These are phyloP conservation scores for Hybognathus amarus DNA, from an alignment of 2,797 vertebrate species.

Conservation along the genomic window DNA sequence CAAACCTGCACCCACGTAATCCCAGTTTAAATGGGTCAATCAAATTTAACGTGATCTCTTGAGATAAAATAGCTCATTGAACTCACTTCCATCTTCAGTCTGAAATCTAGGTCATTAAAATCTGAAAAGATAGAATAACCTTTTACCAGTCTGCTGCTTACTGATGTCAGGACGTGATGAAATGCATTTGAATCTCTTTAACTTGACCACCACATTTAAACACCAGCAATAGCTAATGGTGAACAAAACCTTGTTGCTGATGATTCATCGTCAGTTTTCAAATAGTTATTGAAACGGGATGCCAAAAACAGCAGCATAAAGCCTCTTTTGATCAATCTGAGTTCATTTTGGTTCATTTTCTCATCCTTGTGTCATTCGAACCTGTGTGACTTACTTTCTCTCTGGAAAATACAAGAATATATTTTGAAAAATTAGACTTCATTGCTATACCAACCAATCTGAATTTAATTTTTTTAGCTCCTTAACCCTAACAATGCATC, in stretches of 20 bases:
- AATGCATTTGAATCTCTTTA: neutral
- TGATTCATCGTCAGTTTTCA: neutral
- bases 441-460: too few species aligned
- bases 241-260: neutral
- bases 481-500: neutral
- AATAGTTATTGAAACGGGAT: neutral
- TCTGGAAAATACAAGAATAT: neutral
- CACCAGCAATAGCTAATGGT: neutral
- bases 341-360: neutral
- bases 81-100: neutral
- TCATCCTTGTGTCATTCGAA: neutral
- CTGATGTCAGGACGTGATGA: neutral
- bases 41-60: neutral
- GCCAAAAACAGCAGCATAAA: neutral
- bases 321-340: neutral
- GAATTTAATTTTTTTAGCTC: neutral
- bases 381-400: neutral
- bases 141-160: neutral
- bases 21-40: neutral
- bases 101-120: neutral
- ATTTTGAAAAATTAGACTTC: neutral
- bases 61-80: neutral
- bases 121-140: neutral
- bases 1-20: neutral
- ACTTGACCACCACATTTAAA: neutral